Conservation (phyloP, 1,140 invertebrate genomes). For the Brachionus plicatilis region DNA sequence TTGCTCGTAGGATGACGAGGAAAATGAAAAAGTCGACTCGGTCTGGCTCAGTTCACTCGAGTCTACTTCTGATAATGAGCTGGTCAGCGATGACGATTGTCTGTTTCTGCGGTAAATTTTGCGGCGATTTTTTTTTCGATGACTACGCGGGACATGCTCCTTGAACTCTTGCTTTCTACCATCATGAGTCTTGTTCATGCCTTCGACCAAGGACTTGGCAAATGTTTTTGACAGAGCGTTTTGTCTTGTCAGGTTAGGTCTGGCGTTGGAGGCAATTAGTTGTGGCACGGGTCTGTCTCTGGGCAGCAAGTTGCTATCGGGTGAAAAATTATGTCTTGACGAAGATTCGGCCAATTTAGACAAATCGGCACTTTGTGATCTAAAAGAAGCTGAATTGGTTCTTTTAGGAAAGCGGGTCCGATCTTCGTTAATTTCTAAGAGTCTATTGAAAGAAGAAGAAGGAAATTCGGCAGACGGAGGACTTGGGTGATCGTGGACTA, state of each 20-base stretch:
- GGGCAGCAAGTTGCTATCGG: not conserved
- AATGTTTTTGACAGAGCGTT: not conserved
- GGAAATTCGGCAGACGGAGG: not conserved
- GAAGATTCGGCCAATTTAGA: slow-evolving; percentile 18
- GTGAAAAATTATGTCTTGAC: not conserved
- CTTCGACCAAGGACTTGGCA: not conserved
- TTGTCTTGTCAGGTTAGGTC: slow-evolving; percentile 21
- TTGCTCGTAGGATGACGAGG: not conserved
- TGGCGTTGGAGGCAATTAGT: not conserved
- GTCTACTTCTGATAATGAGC: not conserved
- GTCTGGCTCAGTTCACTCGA: not conserved
- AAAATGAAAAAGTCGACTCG: not conserved
- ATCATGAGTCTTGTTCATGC: not conserved
- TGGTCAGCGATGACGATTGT: not conserved
- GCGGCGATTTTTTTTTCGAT: not conserved
- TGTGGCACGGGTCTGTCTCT: not conserved
- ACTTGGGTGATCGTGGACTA: not conserved
- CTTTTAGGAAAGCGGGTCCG: slow-evolving; percentile 9
- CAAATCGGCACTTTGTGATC: slow-evolving; percentile 10
- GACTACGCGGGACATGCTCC: not conserved
- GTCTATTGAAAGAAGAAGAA: slow-evolving; percentile 29
- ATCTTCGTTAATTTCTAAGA: not conserved
- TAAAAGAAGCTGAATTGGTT: not conserved
- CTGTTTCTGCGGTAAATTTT: not conserved
- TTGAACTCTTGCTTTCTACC: not conserved